Conservation (phyloP, 2,797 vertebrate species). For the Avahi laniger region DNA sequence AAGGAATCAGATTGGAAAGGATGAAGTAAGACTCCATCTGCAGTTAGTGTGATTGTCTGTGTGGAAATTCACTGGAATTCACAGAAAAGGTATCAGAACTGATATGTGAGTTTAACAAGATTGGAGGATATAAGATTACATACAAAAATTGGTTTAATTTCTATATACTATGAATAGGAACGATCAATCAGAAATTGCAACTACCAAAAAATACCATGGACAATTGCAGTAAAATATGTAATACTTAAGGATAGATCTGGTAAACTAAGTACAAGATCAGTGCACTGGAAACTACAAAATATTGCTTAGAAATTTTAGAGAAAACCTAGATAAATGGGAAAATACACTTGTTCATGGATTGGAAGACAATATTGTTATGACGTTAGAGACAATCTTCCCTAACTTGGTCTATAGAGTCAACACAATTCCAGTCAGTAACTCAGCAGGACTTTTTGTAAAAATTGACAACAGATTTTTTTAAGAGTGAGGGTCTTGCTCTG, state of each 20-base stretch:
- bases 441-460: background rate
- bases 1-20: too few relatives aligned
- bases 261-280: background rate
- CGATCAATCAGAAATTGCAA: background rate
- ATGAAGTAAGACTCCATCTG: background rate
- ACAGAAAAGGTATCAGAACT: background rate
- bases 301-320: background rate
- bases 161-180: background rate
- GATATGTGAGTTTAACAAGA: background rate
- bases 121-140: background rate
- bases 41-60: background rate
- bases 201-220: background rate
- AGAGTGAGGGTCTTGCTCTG: background rate
- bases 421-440: background rate
- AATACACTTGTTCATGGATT: background rate
- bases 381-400: background rate
- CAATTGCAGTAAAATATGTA: background rate
- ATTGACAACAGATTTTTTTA: background rate
- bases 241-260: background rate
- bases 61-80: background rate
- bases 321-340: background rate
- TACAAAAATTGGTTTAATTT: background rate
- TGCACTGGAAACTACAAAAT: background rate
- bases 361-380: background rate
- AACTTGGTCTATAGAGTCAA: background rate